A percentile compares a stretch with the other conserved stretches of the same genome.
Conservation (phyloP, 2,888 invertebrate genomes). For the Nemotelus nigrinus region DNA sequence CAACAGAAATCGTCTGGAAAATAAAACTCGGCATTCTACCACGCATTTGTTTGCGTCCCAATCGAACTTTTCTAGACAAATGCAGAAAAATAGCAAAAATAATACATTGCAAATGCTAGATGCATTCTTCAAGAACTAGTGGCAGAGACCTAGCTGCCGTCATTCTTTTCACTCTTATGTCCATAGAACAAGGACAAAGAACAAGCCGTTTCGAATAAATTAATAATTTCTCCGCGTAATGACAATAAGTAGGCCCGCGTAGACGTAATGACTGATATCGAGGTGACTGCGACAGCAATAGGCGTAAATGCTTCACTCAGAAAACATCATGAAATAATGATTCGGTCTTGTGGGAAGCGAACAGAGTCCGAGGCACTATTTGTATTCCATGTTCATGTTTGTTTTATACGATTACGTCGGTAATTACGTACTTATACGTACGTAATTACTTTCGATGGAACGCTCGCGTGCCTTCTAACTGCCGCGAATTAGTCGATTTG, state of each 20-base stretch:
- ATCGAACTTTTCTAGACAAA: neutral
- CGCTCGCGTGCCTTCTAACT: neutral
- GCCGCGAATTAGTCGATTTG: too few species aligned
- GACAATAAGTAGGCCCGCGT: constrained; percentile 13
- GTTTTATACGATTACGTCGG: constrained; percentile 16
- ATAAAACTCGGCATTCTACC: neutral
- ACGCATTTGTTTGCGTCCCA: neutral
- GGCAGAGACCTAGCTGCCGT: neutral
- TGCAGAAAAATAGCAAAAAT: neutral
- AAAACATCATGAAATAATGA: constrained; percentile 6
- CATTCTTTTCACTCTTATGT: constrained; percentile 1
- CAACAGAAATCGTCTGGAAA: neutral
- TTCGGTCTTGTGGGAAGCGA: constrained; percentile 1
- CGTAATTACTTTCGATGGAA: constrained; percentile 17
- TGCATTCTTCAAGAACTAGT: neutral
- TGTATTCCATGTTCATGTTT: constrained; percentile 29
- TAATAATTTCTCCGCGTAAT: constrained; percentile 29
- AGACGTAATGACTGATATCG: constrained; percentile 27
- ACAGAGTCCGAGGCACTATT: neutral
- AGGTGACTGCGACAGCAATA: constrained; percentile 17
- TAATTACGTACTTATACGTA: neutral
- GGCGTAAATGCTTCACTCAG: constrained; percentile 27
- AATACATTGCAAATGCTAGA: neutral
- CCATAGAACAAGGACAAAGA: constrained; percentile 19
- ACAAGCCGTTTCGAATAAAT: constrained; percentile 14